phyloP scores from a whole-genome alignment of 2,888 invertebrate species.

The Plusia festucae region DNA sequence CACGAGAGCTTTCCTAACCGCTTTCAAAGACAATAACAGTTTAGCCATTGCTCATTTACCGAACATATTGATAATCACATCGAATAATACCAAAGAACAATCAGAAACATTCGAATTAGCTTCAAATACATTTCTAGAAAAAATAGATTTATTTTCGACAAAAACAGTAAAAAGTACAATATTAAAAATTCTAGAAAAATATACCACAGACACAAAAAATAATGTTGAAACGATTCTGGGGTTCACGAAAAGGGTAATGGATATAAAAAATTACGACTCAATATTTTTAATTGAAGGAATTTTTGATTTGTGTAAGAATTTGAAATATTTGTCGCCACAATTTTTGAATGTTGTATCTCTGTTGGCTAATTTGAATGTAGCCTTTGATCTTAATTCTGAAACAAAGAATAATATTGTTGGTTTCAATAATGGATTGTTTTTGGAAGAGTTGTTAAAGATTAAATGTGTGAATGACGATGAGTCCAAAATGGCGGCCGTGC shows the following conservation, averaged over 20 bases:
- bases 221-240: conserved; percentile 34
- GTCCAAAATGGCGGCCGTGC: conserved; percentile 52
- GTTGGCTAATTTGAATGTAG: conserved; percentile 36
- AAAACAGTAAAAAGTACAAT: conserved; percentile 25
- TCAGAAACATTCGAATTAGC: conserved; percentile 61
- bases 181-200: conserved; percentile 23
- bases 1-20: conserved; percentile 60
- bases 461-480: conserved; percentile 12
- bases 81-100: conserved; percentile 55
- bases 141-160: conserved; percentile 66
- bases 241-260: conserved; percentile 19
- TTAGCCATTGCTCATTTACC: conserved; percentile 65
- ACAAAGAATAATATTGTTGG: conserved; percentile 42
- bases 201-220: neutral
- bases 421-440: conserved; percentile 37
- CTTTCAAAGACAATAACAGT: conserved; percentile 66
- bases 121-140: conserved; percentile 63
- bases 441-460: conserved; percentile 37
- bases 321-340: conserved; percentile 28
- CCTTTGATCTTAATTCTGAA: conserved; percentile 46
- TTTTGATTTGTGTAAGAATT: conserved; percentile 20
- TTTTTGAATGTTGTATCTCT: conserved; percentile 39
- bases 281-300: conserved; percentile 8
- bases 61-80: conserved; percentile 55
- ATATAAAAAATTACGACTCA: neutral